Conservation (phyloP, 2,113 vertebrate species). For the Erythrocebus patas region DNA sequence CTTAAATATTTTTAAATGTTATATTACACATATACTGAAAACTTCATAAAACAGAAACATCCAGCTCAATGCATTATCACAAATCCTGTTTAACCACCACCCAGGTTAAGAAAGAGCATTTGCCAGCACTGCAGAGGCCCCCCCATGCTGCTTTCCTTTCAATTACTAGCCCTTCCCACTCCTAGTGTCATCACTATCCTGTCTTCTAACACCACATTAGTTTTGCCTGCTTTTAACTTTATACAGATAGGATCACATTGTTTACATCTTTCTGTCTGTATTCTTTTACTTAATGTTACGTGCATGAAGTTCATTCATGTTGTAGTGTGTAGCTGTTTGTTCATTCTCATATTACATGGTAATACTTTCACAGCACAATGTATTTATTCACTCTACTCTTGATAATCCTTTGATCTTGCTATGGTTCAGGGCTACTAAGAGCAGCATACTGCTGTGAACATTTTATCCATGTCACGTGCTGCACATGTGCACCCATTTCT, state of each 20-base stretch:
- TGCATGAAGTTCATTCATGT: background rate
- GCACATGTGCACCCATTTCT: background rate
- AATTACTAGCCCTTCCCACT: background rate
- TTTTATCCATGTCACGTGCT: background rate
- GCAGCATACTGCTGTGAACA: background rate
- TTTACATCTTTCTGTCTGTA: background rate
- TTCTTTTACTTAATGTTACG: background rate
- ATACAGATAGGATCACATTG: background rate
- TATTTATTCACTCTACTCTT: background rate
- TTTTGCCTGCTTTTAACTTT: background rate
- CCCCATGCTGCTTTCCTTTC: background rate
- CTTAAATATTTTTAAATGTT: background rate
- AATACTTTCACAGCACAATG: background rate
- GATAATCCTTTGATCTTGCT: background rate
- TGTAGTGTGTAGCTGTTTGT: background rate
- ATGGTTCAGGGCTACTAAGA: background rate
- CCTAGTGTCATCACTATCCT: background rate
- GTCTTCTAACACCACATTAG: background rate
- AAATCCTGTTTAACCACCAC: background rate
- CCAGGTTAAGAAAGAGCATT: background rate
- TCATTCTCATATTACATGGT: background rate
- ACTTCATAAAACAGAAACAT: background rate
- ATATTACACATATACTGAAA: background rate
- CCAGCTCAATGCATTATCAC: background rate
- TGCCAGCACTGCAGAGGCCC: background rate